These are phyloP conservation scores for Tarsius wallacei DNA, from an alignment of 2,797 vertebrate genomes.

Conservation along the genomic window DNA sequence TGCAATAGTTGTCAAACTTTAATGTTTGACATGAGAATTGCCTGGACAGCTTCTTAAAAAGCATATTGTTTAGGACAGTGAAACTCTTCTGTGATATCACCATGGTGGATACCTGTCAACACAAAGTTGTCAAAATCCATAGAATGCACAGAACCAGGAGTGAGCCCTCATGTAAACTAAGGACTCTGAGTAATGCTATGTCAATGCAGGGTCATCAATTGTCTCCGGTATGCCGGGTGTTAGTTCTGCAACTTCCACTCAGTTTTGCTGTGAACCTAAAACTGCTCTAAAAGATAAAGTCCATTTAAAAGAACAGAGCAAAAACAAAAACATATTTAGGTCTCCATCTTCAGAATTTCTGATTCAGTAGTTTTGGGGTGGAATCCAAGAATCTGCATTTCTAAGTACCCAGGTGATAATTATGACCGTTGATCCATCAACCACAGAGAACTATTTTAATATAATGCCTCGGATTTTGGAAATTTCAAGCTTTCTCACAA, in stretches of 20 bases:
- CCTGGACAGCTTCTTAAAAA: background rate
- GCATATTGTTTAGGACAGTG: background rate
- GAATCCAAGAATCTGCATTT: background rate
- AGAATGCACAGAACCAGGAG: background rate
- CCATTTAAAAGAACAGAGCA: background rate
- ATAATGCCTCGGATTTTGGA: background rate
- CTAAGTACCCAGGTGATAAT: background rate
- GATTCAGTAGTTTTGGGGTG: background rate
- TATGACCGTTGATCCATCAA: background rate
- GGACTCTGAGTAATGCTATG: background rate
- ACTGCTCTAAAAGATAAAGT: background rate
- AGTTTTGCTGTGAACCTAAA: background rate
- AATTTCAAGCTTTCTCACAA: conserved; percentile 18
- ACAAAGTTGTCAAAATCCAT: background rate
- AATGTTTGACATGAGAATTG: background rate
- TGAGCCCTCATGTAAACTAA: background rate
- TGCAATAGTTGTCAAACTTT: background rate
- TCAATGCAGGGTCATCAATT: background rate
- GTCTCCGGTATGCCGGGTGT: background rate
- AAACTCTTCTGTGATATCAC: background rate
- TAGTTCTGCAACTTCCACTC: background rate
- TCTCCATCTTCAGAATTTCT: background rate
- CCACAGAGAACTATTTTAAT: background rate
- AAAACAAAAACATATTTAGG: background rate
- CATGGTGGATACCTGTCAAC: background rate